Evolutionary conservation across 1,140 invertebrate species (phyloP), one percentile per base, ranked within the genome.

Genomic region (Megalopta genalis): DNA sequence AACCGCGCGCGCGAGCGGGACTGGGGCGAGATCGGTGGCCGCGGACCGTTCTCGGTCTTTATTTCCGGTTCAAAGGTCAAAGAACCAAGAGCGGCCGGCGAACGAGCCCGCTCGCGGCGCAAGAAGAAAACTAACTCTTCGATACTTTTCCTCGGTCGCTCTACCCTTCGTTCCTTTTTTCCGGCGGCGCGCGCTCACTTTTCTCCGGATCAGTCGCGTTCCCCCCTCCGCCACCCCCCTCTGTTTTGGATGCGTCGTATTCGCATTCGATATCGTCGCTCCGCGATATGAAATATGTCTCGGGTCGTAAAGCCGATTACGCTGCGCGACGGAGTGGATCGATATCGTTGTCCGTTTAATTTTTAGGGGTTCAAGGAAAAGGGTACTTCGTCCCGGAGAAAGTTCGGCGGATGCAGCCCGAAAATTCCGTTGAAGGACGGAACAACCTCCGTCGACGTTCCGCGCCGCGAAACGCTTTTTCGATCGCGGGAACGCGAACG

Each of bases 11-110:
- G 25, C n/a, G n/a, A n/a, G n/a, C n/a, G n/a, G n/a, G n/a, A n/a
- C n/a, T n/a, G n/a, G n/a, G 42, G 25, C 16, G 54, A 37, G 25
- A 9, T 3, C 7, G 5, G 32, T 54, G 7, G 23, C 3, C 57
- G 49, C 59, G n/a, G 42, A 49, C 32, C 72, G 21, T 75, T 68
- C n/a, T n/a, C 71, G 68, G 52, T 59, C 32, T 65, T 76, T 66
- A 66, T 59, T 83, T 83, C 71, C 81, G 77, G 70, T 81, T 74
- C 65, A 68, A 59, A 81, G 72, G 65, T 83, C 81, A 83, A 83
- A 80, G 71, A 42, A 57, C 46, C 27, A n/a, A 9, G 32, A 32
- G 32, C 32, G 32, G 1, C 70, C 23, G 18, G 23, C 42, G 42
- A 2, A 5, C 32, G n/a, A 42, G 25, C 39, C 60, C 25, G 25